A percentile compares a stretch with the other conserved stretches of the same genome.
Conservation (phyloP, 1,140 invertebrate species). For the Rhagoletis zephyria region DNA sequence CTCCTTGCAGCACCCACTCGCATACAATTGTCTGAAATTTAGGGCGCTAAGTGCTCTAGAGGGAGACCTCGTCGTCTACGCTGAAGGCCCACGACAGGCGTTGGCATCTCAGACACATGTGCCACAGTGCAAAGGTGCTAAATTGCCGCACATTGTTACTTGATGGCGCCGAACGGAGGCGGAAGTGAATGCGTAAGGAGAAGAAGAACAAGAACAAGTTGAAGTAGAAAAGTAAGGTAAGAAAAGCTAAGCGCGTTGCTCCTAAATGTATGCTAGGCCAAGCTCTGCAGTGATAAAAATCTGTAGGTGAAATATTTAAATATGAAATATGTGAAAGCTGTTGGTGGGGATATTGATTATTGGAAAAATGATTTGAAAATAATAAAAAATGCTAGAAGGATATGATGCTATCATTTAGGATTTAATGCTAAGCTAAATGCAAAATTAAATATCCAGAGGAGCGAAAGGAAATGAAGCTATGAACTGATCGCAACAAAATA, state of each 20-base stretch:
- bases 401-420: too few relatives aligned
- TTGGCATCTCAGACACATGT: slow-evolving; percentile 12
- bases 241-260: background rate
- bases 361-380: background rate
- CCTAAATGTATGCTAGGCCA: background rate
- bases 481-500: too few relatives aligned
- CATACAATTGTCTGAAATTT: slow-evolving; percentile 69
- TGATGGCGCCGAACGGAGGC: background rate
- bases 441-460: too few relatives aligned
- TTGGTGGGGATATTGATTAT: background rate
- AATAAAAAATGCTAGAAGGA: background rate
- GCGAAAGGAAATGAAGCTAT: too few relatives aligned
- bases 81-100: background rate
- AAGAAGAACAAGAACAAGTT: background rate
- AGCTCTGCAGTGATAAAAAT: background rate
- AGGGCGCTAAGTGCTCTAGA: slow-evolving; percentile 60
- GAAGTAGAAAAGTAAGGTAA: too few relatives aligned
- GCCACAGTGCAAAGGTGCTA: slow-evolving; percentile 31
- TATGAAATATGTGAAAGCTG: background rate
- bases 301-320: background rate
- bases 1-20: background rate
- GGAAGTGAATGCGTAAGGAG: background rate
- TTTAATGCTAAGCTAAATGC: too few relatives aligned
- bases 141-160: slow-evolving; percentile 35
- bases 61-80: background rate